These are phyloP conservation scores for Synanthedon vespiformis DNA, from an alignment of 2,888 invertebrate genomes.

Conservation along the genomic window DNA sequence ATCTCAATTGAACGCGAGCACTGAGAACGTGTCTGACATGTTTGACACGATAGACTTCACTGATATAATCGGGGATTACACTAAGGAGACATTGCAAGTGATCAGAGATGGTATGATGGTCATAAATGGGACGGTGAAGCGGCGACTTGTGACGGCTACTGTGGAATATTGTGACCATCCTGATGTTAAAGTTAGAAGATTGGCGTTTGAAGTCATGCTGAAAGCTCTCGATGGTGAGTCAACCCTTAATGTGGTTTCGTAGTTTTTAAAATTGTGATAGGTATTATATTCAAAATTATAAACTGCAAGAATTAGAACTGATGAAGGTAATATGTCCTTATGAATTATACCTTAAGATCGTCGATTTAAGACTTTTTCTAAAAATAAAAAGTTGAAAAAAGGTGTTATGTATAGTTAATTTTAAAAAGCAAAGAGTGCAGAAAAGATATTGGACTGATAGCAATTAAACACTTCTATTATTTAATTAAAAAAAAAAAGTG, in stretches of 20 bases:
- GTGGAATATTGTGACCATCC: slow-evolving; percentile 8
- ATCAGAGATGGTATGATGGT: slow-evolving; percentile 13
- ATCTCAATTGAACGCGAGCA: slow-evolving; percentile 4
- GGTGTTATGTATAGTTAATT: too few relatives aligned
- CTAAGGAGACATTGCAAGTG: slow-evolving; percentile 12
- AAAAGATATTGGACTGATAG: too few relatives aligned
- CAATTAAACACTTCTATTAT: too few relatives aligned
- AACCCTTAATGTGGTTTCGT: too few relatives aligned
- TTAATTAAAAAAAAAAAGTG: too few relatives aligned
- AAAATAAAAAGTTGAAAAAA: too few relatives aligned
- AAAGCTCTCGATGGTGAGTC: slow-evolving; percentile 21
- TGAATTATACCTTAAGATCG: too few relatives aligned
- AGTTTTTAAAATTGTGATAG: too few relatives aligned
- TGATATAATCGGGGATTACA: slow-evolving; percentile 10
- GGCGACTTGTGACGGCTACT: slow-evolving; percentile 10
- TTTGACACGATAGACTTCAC: slow-evolving; percentile 15
- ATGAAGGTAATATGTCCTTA: too few relatives aligned
- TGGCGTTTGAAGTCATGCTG: slow-evolving; percentile 19
- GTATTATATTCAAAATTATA: neutral
- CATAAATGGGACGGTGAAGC: slow-evolving; percentile 13
- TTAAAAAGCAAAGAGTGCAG: too few relatives aligned
- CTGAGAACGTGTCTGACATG: slow-evolving; percentile 13
- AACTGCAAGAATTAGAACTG: too few relatives aligned
- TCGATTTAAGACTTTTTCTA: too few relatives aligned
- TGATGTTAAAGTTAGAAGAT: slow-evolving; percentile 9